These are phyloP conservation scores for Phalacrocorax aristotelis DNA, from an alignment of 2,113 vertebrate species.

Conservation along the genomic window DNA sequence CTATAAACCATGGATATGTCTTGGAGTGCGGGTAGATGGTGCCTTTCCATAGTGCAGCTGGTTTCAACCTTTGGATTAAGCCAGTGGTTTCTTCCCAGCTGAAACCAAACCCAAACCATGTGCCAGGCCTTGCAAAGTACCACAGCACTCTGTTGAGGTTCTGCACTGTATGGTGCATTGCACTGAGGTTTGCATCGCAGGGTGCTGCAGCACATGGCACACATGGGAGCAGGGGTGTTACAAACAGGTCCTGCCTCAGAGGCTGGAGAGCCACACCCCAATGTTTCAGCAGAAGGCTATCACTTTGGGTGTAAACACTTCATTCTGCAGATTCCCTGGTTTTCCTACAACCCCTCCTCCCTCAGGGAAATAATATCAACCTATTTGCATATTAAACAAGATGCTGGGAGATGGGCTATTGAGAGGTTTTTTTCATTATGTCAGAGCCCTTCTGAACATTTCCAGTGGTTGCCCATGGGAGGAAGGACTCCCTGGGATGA, in stretches of 20 bases:
- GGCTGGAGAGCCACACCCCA: background rate
- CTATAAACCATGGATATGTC: background rate
- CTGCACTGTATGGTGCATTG: background rate
- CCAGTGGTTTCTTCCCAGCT: background rate
- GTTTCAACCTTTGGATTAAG: background rate
- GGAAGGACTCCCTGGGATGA: background rate
- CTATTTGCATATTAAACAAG: background rate
- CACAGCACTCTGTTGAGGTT: background rate
- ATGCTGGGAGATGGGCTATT: rapidly evolving
- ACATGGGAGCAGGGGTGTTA: background rate
- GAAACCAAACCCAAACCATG: background rate
- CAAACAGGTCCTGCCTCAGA: background rate
- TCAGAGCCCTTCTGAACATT: background rate
- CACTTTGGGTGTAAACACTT: background rate
- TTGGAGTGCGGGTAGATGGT: too few relatives aligned
- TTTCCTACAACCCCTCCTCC: background rate
- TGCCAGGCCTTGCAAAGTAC: too few relatives aligned
- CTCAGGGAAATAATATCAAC: background rate
- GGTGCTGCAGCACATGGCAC: background rate
- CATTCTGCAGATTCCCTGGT: background rate
- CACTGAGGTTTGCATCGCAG: background rate
- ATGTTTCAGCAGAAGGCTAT: background rate
- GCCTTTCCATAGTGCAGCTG: background rate
- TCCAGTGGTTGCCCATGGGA: background rate
- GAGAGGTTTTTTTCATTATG: background rate